Conservation (phyloP, 2,797 vertebrate species). For the Botia kubotai region DNA sequence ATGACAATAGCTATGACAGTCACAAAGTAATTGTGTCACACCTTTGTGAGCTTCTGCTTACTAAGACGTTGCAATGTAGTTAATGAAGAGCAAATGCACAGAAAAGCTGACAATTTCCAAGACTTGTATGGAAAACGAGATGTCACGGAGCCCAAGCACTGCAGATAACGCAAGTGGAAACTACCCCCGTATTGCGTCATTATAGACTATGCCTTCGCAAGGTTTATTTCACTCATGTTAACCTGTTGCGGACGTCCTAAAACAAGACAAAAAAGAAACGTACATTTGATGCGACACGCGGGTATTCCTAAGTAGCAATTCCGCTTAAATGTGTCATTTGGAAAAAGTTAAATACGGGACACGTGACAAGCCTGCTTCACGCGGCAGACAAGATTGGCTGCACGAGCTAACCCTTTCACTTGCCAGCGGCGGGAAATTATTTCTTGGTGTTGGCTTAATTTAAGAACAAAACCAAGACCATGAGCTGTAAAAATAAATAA, state of each 20-base stretch:
- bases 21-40: neutral
- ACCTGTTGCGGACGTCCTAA: slow-evolving; percentile 69
- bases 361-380: slow-evolving; percentile 44
- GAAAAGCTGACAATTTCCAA: neutral
- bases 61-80: neutral
- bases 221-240: slow-evolving; percentile 21
- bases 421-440: neutral
- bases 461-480: neutral
- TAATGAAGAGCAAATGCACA: slow-evolving; percentile 1
- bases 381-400: slow-evolving; percentile 4
- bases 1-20: no score
- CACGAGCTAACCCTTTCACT: slow-evolving; percentile 45
- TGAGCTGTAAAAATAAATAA: neutral
- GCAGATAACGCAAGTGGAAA: slow-evolving; percentile 13
- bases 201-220: neutral
- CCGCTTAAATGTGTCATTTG: neutral
- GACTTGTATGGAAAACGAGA: slow-evolving; percentile 4
- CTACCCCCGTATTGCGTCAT: slow-evolving; percentile 28
- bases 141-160: neutral
- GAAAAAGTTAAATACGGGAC: slow-evolving; percentile 51
- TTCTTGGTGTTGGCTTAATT: neutral
- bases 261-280: neutral
- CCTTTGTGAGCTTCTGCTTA: neutral
- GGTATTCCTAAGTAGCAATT: neutral
- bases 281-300: neutral